phyloP scores from a whole-genome alignment of 92 coral and sea anemone genomes.

The Ricordea florida region DNA sequence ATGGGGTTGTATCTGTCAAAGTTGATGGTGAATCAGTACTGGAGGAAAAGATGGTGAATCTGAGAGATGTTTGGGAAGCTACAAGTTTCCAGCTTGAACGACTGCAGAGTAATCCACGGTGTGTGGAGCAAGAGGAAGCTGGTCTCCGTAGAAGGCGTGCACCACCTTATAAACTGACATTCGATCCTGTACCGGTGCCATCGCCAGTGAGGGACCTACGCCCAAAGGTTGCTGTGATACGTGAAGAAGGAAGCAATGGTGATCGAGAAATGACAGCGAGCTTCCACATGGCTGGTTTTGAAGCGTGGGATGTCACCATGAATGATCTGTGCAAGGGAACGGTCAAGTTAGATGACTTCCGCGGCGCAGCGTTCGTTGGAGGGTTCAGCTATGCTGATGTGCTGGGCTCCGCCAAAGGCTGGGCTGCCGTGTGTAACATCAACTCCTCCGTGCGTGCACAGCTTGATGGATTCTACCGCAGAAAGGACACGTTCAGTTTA shows the following conservation, averaged over 20 bases:
- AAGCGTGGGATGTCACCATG: conserved; percentile 97
- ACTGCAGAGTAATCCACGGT: conserved; percentile 87
- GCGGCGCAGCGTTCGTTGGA: conserved; percentile 96
- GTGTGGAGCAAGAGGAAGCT: conserved; percentile 86
- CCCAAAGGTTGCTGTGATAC: conserved; percentile 89
- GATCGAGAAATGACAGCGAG: conserved; percentile 98
- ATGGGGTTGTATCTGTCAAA: conserved; percentile 62
- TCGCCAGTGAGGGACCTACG: conserved; percentile 10
- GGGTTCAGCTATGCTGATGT: conserved; percentile 99
- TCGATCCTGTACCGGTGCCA: conserved; percentile 61
- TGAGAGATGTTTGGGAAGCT: conserved; percentile 96
- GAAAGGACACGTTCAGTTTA: conserved; percentile 93
- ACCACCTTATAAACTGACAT: conserved; percentile 74
- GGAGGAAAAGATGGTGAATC: conserved; percentile 86
- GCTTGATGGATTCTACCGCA: conserved; percentile 80
- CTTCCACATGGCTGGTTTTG: conserved; percentile 93
- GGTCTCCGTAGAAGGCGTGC: conserved; percentile 75
- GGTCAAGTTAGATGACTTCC: conserved; percentile 76
- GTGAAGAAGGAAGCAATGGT: conserved; percentile 99
- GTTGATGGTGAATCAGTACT: conserved; percentile 77
- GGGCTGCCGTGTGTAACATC: conserved; percentile 97
- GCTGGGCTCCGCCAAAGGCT: conserved; percentile 96
- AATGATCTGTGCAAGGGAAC: conserved; percentile 83
- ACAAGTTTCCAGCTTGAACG: conserved; percentile 96
- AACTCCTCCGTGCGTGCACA: conserved; percentile 78